Evolutionary conservation across 2,797 vertebrate species (phyloP).

Genomic region (Megalops cyprinoides): DNA sequence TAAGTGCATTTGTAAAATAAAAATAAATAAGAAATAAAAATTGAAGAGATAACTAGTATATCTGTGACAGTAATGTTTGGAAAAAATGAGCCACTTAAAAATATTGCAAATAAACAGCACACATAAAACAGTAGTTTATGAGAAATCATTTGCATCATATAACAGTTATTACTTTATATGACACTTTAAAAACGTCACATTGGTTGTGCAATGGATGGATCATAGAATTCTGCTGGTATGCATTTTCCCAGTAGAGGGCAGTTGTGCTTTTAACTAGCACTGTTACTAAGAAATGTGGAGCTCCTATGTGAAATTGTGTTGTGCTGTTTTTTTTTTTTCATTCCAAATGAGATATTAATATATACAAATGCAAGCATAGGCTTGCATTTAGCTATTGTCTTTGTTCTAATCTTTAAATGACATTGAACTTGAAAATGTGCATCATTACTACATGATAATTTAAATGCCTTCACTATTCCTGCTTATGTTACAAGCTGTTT

Average conservation of each 20-base stretch:
- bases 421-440: no score
- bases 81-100: background rate
- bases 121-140: background rate
- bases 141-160: background rate
- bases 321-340: no score
- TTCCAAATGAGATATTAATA: no score
- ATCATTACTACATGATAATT: no score
- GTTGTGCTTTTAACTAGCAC: constrained; percentile 52
- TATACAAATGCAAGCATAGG: no score
- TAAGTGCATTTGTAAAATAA: background rate
- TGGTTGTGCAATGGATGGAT: background rate
- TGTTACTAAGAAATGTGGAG: background rate
- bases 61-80: background rate
- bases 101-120: background rate
- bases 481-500: no score
- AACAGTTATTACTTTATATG: background rate
- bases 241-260: constrained; percentile 69
- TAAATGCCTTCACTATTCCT: no score
- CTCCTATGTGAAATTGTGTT: no score
- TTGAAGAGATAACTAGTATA: background rate
- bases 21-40: background rate
- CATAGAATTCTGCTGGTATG: background rate
- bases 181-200: background rate
- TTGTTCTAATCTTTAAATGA: no score
- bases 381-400: no score